These are phyloP conservation scores for Sebastes melanostomus DNA, from an alignment of 2,797 vertebrate genomes.

Conservation along the genomic window DNA sequence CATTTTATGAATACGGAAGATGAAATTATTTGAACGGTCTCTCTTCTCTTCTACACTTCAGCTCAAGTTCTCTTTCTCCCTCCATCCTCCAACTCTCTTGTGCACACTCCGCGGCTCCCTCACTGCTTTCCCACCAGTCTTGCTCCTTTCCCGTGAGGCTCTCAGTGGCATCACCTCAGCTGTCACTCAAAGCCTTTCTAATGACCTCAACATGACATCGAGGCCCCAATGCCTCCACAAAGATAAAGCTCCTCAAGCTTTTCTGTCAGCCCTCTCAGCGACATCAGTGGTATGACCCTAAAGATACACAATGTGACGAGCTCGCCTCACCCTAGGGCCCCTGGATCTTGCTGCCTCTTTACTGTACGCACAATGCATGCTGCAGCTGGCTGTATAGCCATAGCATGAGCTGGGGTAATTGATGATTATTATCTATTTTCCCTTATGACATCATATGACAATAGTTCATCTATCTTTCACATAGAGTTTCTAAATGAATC, in stretches of 20 bases:
- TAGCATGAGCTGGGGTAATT: not conserved
- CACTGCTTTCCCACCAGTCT: constrained; percentile 28
- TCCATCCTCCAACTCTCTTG: constrained; percentile 23
- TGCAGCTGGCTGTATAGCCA: constrained; percentile 33
- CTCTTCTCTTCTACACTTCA: constrained; percentile 6
- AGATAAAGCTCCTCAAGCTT: constrained; percentile 56
- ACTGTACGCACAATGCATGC: constrained; percentile 1
- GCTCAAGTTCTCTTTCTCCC: not conserved
- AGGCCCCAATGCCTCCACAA: constrained; percentile 50
- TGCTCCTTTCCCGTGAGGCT: constrained; percentile 38
- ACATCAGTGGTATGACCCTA: constrained; percentile 54
- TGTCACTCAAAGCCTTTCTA: constrained; percentile 70
- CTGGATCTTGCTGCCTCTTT: not conserved
- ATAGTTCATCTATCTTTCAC: not conserved
- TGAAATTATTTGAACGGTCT: not conserved
- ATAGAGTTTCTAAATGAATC: not conserved
- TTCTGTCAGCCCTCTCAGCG: constrained; percentile 43
- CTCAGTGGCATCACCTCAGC: constrained; percentile 69
- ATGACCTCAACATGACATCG: constrained; percentile 72
- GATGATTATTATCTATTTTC: constrained; percentile 6
- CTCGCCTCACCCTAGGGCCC: constrained; percentile 21
- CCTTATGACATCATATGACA: not conserved
- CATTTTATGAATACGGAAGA: not conserved
- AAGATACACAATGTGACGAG: constrained; percentile 50
- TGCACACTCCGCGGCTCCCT: not conserved